Evolutionary conservation across 2,797 vertebrate genomes (phyloP).

Genomic region (Gorsachius magnificus): DNA sequence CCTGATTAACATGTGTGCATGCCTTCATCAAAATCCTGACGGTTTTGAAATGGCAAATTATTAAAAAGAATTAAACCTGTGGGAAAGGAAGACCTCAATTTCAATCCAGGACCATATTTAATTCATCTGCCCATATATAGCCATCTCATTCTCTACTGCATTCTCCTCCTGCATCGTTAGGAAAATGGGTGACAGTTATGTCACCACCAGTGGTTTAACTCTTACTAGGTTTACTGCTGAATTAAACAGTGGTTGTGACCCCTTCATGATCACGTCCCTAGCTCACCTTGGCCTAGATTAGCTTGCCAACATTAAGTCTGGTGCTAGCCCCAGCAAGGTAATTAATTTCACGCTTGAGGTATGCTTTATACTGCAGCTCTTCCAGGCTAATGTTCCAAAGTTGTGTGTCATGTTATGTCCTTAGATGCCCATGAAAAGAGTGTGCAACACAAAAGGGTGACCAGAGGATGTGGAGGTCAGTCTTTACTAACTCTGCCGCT

Average conservation of each 20-base stretch:
- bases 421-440: background rate
- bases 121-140: slow-evolving; percentile 41
- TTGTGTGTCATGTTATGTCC: background rate
- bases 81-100: slow-evolving; percentile 16
- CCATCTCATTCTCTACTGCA: background rate
- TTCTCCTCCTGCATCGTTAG: background rate
- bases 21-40: slow-evolving; percentile 9
- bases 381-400: background rate
- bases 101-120: background rate
- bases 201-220: background rate
- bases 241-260: slow-evolving; percentile 22
- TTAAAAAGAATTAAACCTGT: slow-evolving; percentile 3
- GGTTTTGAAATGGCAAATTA: slow-evolving; percentile 6
- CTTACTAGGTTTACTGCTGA: background rate
- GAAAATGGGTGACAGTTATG: background rate
- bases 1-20: background rate
- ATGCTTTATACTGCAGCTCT: background rate
- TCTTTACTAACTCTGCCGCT: background rate
- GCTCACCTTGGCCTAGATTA: slow-evolving; percentile 49
- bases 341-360: background rate
- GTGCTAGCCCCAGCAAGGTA: background rate
- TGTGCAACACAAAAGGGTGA: background rate
- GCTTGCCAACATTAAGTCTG: background rate
- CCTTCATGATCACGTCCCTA: background rate
- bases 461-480: fast-evolving